A percentile compares a stretch with the other conserved stretches of the same genome.
Conservation (phyloP, 2,888 invertebrate species). For the Uropetala carovei region DNA sequence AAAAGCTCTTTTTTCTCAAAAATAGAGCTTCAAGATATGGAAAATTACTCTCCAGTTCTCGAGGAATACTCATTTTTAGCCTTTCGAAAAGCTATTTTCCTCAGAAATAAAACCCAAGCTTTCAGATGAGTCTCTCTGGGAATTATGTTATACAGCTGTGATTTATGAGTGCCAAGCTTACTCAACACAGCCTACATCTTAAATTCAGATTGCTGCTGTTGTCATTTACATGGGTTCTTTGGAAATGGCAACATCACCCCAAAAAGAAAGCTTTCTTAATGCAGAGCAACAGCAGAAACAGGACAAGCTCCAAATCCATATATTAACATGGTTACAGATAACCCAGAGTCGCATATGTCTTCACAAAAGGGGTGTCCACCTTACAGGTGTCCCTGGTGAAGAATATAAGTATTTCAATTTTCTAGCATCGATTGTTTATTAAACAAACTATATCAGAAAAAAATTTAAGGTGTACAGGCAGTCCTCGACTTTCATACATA, state of each 20-base stretch:
- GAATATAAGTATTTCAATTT: slow-evolving; percentile 71
- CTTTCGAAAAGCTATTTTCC: background rate
- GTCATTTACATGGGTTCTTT: background rate
- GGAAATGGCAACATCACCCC: background rate
- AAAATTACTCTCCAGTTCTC: background rate
- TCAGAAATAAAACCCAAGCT: background rate
- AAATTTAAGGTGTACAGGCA: no score
- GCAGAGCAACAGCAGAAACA: background rate
- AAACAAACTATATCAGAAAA: no score
- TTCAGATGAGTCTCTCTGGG: background rate
- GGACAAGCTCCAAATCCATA: slow-evolving; percentile 42
- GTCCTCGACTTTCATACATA: no score
- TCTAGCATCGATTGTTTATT: background rate
- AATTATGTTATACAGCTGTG: slow-evolving; percentile 37
- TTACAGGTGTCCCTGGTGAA: slow-evolving; percentile 89
- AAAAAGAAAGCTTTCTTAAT: background rate
- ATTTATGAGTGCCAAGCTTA: slow-evolving; percentile 14
- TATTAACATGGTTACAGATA: slow-evolving; percentile 82
- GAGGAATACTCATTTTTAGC: background rate
- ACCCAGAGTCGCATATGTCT: slow-evolving; percentile 95
- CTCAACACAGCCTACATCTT: slow-evolving; percentile 5
- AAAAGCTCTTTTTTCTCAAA: background rate
- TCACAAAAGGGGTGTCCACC: slow-evolving; percentile 93
- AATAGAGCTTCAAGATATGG: background rate
- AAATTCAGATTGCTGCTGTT: background rate